Evolutionary conservation across 2,888 invertebrate species (phyloP).

Genomic region (Tipula helvola): DNA sequence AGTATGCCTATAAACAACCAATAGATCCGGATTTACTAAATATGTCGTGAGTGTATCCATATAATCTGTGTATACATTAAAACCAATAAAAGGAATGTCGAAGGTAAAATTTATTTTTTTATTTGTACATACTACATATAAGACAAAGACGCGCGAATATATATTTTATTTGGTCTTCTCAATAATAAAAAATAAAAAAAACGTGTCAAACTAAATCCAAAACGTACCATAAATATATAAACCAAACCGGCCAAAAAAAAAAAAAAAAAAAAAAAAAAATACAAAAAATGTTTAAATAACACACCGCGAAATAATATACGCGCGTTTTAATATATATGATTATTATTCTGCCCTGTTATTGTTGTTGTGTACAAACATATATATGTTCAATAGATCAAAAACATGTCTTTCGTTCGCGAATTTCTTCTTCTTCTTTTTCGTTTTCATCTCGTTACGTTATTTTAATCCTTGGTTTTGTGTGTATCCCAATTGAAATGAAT

Average conservation of each 20-base stretch:
- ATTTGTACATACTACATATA: not conserved
- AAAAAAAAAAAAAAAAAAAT: not conserved
- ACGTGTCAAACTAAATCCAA: conserved; percentile 4
- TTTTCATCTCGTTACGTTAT: not conserved
- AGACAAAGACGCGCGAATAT: not conserved
- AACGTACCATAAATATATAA: not conserved
- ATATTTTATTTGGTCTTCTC: conserved; percentile 4
- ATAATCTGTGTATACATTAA: not conserved
- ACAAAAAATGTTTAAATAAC: not conserved
- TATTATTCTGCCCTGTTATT: not conserved
- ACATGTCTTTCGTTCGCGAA: not conserved
- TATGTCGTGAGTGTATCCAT: too few relatives aligned
- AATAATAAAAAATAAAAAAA: not conserved
- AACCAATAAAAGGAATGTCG: not conserved
- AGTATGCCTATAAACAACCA: not conserved
- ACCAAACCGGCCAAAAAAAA: not conserved
- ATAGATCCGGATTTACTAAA: not conserved
- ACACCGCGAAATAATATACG: not conserved
- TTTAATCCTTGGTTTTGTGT: not conserved
- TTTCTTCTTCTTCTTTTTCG: not conserved
- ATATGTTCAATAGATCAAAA: not conserved
- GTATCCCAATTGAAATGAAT: not conserved
- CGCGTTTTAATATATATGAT: not conserved
- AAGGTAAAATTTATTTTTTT: not conserved
- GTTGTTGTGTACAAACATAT: not conserved